Evolutionary conservation across 2,888 invertebrate species (phyloP), one percentile per base, ranked within the genome.

Genomic region (Pollenia amentaria): DNA sequence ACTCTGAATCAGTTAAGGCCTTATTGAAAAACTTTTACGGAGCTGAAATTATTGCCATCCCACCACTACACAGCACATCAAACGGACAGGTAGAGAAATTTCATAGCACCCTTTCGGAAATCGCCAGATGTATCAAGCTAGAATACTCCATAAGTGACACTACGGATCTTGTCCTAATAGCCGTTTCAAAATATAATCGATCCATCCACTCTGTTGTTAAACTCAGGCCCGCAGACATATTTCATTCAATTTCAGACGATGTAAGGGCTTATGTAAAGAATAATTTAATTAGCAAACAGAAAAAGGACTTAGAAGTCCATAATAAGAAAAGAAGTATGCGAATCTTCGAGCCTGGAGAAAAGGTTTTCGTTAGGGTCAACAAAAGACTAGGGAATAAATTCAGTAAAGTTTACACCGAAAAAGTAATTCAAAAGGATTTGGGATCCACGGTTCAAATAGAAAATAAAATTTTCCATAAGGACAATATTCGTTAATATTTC

Each of bases 91-190:
- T 85, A 40, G 79, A 76, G 46, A 44, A 69, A 42, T 83, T 85
- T 21, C 85, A 87, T 53, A 88, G 84, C 42, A 84, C 85, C 38
- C 80, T 87, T 18, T 7, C 46, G n/a, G 81, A 85, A 40, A 77
- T 85, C 18, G 64, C 82, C 16, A 14, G 79, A 12, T 85, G 84
- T 53, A 40, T 87, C n/a, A 87, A 85, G 53, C 18, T 85, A 12
- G 85, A 84, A 42, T 82, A 70, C 51, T 29, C 60, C 46, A 53
- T 86, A 7, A 65, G 65, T 10, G 70, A 88, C 51, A 87, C 87
- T 4, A 44, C 55, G 16, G 77, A 86, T 12, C 57, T 85, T 3
- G 76, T 85, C 29, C 53, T 87, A 11, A 55, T 46, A 12, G 73
- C 85, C 4, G 80, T 83, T 11, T 70, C 16, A 53, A 64, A 85